Conservation (phyloP, 2,797 vertebrate genomes). For the Paguma larvata region DNA sequence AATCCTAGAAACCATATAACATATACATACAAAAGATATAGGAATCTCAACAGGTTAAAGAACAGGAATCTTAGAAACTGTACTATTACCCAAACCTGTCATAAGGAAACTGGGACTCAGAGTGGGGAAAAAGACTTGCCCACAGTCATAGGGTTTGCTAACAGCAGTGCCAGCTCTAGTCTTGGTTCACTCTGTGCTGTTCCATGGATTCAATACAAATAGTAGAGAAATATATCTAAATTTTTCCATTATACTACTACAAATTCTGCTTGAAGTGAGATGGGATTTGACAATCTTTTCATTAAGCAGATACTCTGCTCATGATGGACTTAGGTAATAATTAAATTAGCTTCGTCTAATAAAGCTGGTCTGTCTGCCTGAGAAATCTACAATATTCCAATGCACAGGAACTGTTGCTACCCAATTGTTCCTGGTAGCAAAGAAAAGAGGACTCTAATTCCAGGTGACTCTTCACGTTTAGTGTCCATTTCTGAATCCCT, state of each 20-base stretch:
- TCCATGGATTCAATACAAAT: background rate
- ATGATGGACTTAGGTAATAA: background rate
- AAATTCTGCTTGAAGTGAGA: constrained; percentile 19
- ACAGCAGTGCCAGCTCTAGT: background rate
- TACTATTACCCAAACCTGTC: background rate
- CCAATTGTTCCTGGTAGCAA: background rate
- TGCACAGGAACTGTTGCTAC: background rate
- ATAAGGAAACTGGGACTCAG: background rate
- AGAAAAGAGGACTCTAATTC: constrained; percentile 19
- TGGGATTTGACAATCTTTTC: constrained; percentile 48
- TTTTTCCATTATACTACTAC: background rate
- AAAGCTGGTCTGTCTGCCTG: background rate
- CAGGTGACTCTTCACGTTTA: background rate
- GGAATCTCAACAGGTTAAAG: background rate
- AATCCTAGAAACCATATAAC: constrained; percentile 46
- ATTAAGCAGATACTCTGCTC: constrained; percentile 59
- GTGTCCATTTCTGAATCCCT: background rate
- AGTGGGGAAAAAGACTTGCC: background rate
- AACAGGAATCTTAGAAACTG: background rate
- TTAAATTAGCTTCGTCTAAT: constrained; percentile 34
- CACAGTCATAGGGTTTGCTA: background rate
- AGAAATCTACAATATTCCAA: constrained; percentile 15
- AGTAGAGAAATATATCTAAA: background rate
- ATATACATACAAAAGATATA: background rate
- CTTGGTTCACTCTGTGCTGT: background rate